A percentile compares a stretch with the other conserved stretches of the same genome.
Evolutionary conservation across 2,888 invertebrate species (phyloP).

Genomic region (Leptarthrus brevirostris): DNA sequence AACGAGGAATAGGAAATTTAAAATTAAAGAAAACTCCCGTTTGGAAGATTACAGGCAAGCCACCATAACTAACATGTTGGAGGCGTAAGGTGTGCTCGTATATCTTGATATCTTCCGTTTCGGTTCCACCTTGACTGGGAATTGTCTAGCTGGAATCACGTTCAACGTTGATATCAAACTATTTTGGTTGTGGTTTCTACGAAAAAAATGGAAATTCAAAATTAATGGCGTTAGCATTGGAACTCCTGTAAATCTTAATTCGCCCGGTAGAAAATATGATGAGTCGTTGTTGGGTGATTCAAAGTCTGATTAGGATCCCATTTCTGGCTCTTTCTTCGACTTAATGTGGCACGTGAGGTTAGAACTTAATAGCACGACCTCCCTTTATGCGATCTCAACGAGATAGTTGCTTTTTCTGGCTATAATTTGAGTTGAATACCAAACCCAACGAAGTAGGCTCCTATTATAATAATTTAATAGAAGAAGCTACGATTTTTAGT

Average conservation of each 20-base stretch:
- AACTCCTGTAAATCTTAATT: neutral
- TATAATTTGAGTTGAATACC: slow-evolving; percentile 29
- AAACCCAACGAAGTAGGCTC: neutral
- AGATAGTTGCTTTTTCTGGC: slow-evolving; percentile 23
- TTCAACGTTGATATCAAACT: neutral
- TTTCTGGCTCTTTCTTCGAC: slow-evolving; percentile 11
- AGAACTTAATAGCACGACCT: slow-evolving; percentile 39
- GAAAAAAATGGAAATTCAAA: neutral
- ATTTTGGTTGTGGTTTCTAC: neutral
- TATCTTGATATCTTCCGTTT: neutral
- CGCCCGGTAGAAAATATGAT: neutral
- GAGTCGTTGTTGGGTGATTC: neutral
- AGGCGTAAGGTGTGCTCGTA: neutral
- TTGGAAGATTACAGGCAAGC: slow-evolving; percentile 3
- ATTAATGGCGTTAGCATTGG: slow-evolving; percentile 11
- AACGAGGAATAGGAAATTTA: slow-evolving; percentile 10
- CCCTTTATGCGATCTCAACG: slow-evolving; percentile 38
- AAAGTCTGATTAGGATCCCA: slow-evolving; percentile 39
- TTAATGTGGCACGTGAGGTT: slow-evolving; percentile 45
- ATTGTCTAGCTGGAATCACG: neutral
- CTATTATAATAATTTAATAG: slow-evolving; percentile 33
- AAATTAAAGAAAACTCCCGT: slow-evolving; percentile 31
- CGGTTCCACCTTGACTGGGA: neutral
- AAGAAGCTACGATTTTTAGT: neutral
- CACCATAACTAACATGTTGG: slow-evolving; percentile 6